Evolutionary conservation across 64 coral and sea anemone species (phyloP), one percentile per base, ranked within the genome.

Genomic region (Anthopleura sola): DNA sequence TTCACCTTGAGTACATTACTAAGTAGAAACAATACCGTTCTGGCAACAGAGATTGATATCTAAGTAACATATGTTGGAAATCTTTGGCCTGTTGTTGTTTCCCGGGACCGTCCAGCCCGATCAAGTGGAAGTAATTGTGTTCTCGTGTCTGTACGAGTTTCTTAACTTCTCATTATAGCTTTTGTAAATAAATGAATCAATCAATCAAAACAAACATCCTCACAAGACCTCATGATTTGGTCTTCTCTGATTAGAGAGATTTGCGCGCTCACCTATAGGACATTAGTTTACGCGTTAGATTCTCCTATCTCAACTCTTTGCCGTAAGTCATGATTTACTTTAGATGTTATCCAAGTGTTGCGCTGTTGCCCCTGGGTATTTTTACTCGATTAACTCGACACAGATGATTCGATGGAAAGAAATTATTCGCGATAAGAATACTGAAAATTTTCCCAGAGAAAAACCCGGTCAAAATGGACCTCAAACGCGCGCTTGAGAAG

Each of bases 261-360:
- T 34, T 71, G 66, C 31, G 29, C 31, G 76, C 21, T 48, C 37
- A 79, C n/a, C 23, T 83, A 29, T 21, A 48, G 49, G 82, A 36
- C 82, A 83, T 83, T 83, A 83, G 82, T 60, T 83, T 83, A 83
- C 50, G 23, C 16, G n/a, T 54, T 37, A 55, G 8, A 16, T 9
- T 24, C 12, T 44, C 78, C 15, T 83, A 83, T 83, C 82, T 83
- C 82, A 29, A 32, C 49, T 56, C 6, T 56, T 24, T 18, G 24
- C 82, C 82, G 80, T 26, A 83, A 83, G 34, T 83, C 47, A 60
- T 38, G 0, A 83, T 83, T 83, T 83, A 83, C 28, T 53, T 83
- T 83, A 83, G 82, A 83, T 83, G 82, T 83, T 83, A 83, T 83
- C 82, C 82, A 37, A n/a, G 39, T 20, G 66, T 71, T 32, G 66